These are phyloP conservation scores for Pelodiscus sinensis DNA, from an alignment of 2,113 vertebrate species.

Conservation along the genomic window DNA sequence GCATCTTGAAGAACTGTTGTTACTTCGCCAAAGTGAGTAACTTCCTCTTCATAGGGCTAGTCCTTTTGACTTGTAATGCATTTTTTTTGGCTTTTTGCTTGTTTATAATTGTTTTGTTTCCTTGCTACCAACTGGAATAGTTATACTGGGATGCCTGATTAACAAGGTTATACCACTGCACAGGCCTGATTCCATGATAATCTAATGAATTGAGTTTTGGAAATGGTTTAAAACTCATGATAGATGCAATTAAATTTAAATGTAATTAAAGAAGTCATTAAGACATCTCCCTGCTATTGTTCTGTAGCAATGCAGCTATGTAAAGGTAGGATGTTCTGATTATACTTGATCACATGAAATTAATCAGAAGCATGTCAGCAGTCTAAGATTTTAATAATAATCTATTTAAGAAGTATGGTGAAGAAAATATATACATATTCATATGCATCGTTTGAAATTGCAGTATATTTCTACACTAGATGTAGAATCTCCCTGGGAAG, in stretches of 20 bases:
- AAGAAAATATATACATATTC: not conserved
- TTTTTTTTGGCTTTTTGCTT: not conserved
- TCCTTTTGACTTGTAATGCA: not conserved
- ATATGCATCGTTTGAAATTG: constrained; percentile 26
- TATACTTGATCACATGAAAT: not conserved
- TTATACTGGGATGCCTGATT: fast-evolving
- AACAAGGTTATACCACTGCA: not conserved
- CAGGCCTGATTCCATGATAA: not conserved
- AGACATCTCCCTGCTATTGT: not conserved
- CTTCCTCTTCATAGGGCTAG: not conserved
- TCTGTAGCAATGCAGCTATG: not conserved
- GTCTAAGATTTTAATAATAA: not conserved
- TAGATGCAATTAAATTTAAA: not conserved
- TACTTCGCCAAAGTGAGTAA: too few relatives aligned
- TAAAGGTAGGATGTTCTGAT: not conserved
- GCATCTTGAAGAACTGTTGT: too few relatives aligned
- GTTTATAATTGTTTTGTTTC: not conserved
- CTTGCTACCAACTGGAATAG: not conserved
- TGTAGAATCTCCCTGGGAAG: not conserved
- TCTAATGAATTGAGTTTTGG: not conserved
- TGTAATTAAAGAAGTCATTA: not conserved
- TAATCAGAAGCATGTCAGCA: not conserved
- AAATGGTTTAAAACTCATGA: not conserved
- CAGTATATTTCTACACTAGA: constrained; percentile 28
- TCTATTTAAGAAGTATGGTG: not conserved